phyloP scores from a whole-genome alignment of 2,113 vertebrate species.

The Chaetops frenatus region DNA sequence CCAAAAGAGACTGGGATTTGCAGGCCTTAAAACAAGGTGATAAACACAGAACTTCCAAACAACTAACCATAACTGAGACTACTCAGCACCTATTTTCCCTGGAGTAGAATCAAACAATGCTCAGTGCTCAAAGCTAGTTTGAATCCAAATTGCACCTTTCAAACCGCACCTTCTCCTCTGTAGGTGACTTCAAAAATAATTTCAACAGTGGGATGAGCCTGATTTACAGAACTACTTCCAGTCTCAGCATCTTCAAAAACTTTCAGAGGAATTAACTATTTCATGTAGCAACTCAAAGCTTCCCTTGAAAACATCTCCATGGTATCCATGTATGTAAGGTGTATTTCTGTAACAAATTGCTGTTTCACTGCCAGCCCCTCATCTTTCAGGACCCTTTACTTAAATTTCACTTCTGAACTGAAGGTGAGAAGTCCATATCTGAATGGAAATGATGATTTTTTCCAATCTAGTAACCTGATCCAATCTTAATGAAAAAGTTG shows the following conservation, averaged over 20 bases:
- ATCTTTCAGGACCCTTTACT: neutral
- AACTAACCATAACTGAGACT: neutral
- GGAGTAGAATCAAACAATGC: neutral
- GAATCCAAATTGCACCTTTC: neutral
- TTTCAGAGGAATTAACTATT: neutral
- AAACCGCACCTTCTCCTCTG: neutral
- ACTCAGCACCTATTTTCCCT: neutral
- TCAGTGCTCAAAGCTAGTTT: neutral
- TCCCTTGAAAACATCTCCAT: neutral
- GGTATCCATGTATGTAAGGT: neutral
- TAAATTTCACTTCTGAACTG: neutral
- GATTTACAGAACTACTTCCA: neutral
- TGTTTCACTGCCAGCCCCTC: neutral
- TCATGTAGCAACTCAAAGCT: neutral
- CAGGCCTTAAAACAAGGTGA: neutral
- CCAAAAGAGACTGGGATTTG: neutral
- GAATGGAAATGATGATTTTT: neutral
- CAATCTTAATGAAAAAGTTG: neutral
- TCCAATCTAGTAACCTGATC: neutral
- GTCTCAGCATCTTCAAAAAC: neutral
- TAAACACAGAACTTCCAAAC: neutral
- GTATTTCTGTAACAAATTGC: neutral
- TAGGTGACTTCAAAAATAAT: neutral
- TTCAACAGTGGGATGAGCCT: neutral
- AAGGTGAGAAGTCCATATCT: neutral